phyloP scores from a whole-genome alignment of 2,113 vertebrate species.

The Xiphorhynchus elegans region DNA sequence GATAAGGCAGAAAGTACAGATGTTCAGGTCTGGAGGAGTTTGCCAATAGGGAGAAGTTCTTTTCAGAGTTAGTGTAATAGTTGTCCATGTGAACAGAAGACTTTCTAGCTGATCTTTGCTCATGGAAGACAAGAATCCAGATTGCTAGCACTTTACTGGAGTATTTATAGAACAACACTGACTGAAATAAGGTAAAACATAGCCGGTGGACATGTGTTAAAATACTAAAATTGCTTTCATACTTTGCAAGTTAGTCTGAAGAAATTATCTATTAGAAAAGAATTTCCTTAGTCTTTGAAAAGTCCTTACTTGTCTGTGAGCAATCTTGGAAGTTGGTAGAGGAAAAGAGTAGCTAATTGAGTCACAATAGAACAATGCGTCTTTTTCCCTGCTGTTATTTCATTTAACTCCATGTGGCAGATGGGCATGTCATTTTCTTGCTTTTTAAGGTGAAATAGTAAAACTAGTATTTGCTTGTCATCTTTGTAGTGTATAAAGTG shows the following conservation, averaged over 20 bases:
- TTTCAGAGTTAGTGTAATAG: neutral
- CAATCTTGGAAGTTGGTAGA: neutral
- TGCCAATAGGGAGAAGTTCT: neutral
- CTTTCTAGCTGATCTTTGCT: neutral
- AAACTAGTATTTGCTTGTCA: neutral
- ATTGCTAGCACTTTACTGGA: neutral
- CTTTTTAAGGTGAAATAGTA: neutral
- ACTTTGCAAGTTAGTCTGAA: neutral
- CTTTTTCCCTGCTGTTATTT: neutral
- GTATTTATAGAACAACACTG: neutral
- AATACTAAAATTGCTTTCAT: neutral
- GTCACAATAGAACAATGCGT: neutral
- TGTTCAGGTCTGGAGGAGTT: neutral
- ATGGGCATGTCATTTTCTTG: neutral
- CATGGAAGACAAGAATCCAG: neutral
- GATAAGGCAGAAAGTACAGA: neutral
- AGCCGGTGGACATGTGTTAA: accelerated
- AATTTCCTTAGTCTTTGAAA: neutral
- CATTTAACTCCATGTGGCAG: neutral
- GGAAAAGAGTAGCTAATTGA: neutral
- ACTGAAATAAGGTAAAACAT: neutral
- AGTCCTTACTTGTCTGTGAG: neutral
- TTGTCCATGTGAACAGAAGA: neutral
- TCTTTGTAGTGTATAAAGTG: neutral
- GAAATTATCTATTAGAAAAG: neutral